Base-by-base conservation (phyloP, 1,140 invertebrate species). In the Colletes gigas region DNA sequence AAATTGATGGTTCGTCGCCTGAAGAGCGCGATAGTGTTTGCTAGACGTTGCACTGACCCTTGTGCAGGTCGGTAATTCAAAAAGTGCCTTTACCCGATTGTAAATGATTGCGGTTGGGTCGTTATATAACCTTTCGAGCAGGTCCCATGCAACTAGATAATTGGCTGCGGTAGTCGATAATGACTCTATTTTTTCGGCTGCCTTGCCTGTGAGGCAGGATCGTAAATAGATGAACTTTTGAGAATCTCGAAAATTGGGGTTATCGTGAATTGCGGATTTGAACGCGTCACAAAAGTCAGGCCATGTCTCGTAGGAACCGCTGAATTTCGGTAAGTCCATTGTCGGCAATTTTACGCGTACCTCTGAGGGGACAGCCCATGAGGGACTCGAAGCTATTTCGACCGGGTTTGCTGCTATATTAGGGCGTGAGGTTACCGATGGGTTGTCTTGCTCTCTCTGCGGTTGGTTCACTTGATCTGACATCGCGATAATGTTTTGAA, bases 251-350 rank as follows among this genome's bases (percentile, higher is more conserved):
- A 74, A 55, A 15, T 4, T 39, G 4, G 50, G 21, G 5, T 54
- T 74, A 1, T 74, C 47, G 50, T 74, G 72, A 0, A 74, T 9
- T 4, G 50, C 21, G 0, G 72, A n/a, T 3, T 5, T 10, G 4
- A 74, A 74, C 1, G 60, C 47, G 15, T 65, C 47, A 4, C n/a
- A 10, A 10, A 73, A 73, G 1, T 44, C 57, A 1, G 71, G 71
- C 71, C 59, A 73, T n/a, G 59, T 14, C 0, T 52, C 59, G n/a
- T 63, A 73, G 0, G 71, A n/a, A 0, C 47, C 59, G 15, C 47
- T 39, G 30, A 74, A 74, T 41, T 54, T 74, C 1, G 72, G 60
- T 19, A 74, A n/a, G 4, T 74, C 21, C 10, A 74, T 47, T 4
- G 21, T 74, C 0, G 47, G 59, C 3, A 73, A 1, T 10, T 63